phyloP scores from a whole-genome alignment of 2,888 invertebrate species.

The Phrixothrix hirtus region DNA sequence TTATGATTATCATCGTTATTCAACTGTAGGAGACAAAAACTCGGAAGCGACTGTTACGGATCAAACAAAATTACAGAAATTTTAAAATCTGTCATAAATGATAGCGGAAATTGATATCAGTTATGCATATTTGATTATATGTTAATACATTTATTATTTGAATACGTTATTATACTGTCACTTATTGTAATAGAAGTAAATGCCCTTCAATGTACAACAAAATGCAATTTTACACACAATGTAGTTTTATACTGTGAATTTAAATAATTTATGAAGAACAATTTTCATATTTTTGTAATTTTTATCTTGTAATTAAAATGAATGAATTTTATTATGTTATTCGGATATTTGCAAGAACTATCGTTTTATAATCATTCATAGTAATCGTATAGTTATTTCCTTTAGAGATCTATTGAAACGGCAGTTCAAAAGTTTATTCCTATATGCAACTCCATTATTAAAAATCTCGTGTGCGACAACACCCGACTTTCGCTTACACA shows the following conservation, averaged over 20 bases:
- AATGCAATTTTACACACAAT: neutral
- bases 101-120: slow-evolving; percentile 27
- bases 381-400: too few species aligned
- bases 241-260: too few species aligned
- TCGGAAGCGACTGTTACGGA: slow-evolving; percentile 37
- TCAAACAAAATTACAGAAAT: slow-evolving; percentile 27
- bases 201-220: neutral
- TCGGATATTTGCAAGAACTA: too few species aligned
- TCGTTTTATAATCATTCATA: too few species aligned
- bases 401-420: too few species aligned
- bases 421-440: too few species aligned
- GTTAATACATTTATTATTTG: slow-evolving; percentile 24
- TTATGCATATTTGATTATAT: slow-evolving; percentile 29
- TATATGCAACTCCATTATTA: too few species aligned
- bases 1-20: slow-evolving; percentile 7
- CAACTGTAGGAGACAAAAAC: slow-evolving; percentile 35
- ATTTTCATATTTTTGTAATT: too few species aligned
- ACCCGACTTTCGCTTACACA: too few species aligned
- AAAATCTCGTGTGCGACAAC: too few species aligned
- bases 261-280: too few species aligned
- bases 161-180: slow-evolving; percentile 17
- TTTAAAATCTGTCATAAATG: slow-evolving; percentile 28
- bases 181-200: slow-evolving; percentile 7
- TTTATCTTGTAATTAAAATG: too few species aligned
- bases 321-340: neutral